Conservation (phyloP, 2,113 vertebrate species). For the Nannospalax galili region DNA sequence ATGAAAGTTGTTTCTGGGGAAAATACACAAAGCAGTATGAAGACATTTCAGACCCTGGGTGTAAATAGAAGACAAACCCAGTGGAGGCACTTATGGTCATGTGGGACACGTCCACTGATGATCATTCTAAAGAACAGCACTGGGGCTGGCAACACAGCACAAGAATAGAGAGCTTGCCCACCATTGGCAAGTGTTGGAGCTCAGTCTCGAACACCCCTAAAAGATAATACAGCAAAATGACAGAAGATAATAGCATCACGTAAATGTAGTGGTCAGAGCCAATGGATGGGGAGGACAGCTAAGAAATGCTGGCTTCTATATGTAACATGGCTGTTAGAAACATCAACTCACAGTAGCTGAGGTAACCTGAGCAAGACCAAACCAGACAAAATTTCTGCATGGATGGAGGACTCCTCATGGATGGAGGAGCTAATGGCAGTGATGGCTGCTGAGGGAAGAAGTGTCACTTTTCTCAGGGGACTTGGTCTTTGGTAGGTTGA, state of each 20-base stretch:
- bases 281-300: no score
- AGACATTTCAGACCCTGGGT: no score
- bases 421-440: not conserved
- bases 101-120: not conserved
- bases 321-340: fast-evolving
- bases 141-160: not conserved
- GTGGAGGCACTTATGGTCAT: not conserved
- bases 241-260: no score
- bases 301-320: no score
- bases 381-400: not conserved
- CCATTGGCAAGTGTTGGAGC: not conserved
- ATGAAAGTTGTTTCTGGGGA: not conserved
- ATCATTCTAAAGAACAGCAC: not conserved
- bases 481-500: not conserved
- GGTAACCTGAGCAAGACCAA: not conserved
- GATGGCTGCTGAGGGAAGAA: not conserved
- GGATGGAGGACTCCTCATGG: not conserved
- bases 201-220: not conserved
- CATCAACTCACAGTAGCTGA: not conserved
- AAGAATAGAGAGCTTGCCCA: not conserved
- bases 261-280: not conserved
- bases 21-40: no score
- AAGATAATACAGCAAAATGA: not conserved
- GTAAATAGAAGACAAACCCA: not conserved
- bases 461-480: not conserved